A percentile compares a stretch with the other conserved stretches of the same genome.
These are phyloP conservation scores for Gortyna flavago DNA, from an alignment of 2,888 invertebrate genomes.

Conservation along the genomic window DNA sequence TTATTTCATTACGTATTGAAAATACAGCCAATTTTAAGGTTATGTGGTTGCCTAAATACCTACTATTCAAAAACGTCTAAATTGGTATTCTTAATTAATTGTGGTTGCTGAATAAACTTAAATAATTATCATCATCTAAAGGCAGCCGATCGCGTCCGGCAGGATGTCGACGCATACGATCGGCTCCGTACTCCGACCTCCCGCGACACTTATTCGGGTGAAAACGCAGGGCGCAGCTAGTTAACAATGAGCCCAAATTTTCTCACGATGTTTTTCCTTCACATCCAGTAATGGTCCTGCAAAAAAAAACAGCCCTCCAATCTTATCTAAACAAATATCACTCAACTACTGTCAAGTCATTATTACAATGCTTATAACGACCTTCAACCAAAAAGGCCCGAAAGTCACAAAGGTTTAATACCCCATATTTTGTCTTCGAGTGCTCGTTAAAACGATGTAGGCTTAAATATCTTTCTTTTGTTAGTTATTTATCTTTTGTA, in stretches of 20 bases:
- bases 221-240: no score
- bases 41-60: no score
- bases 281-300: neutral
- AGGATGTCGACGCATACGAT: no score
- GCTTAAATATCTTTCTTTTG: slow-evolving; percentile 34
- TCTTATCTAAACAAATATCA: slow-evolving; percentile 22
- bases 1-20: no score
- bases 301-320: neutral
- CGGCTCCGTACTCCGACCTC: no score
- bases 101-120: no score
- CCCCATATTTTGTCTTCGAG: slow-evolving; percentile 55
- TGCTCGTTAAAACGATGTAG: slow-evolving; percentile 45
- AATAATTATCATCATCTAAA: no score
- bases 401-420: slow-evolving; percentile 31
- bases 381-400: slow-evolving; percentile 37
- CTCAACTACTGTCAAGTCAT: slow-evolving; percentile 23
- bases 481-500: slow-evolving; percentile 27
- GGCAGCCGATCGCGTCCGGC: no score
- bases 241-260: neutral
- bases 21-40: no score
- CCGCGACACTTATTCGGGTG: no score
- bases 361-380: slow-evolving; percentile 35
- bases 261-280: neutral
- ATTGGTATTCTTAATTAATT: no score
- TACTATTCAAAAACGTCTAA: no score